phyloP scores from a whole-genome alignment of 2,797 vertebrate species.

The Cirrhinus molitorella region DNA sequence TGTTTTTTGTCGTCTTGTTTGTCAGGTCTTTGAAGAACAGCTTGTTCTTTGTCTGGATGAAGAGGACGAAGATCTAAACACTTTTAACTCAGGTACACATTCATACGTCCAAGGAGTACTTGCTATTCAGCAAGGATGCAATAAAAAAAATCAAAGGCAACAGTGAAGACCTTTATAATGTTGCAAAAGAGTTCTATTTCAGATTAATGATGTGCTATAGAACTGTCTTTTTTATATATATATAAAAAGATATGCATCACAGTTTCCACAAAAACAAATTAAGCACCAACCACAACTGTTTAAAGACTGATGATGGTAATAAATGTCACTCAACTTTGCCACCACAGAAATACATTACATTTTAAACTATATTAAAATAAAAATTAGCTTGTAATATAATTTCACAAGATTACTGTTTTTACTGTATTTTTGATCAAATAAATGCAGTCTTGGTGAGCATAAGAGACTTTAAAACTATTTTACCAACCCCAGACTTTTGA shows the following conservation, averaged over 20 bases:
- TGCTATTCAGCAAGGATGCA: too few species aligned
- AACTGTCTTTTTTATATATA: too few species aligned
- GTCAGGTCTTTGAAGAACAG: conserved; percentile 78
- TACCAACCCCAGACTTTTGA: neutral
- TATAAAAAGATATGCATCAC: too few species aligned
- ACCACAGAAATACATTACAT: neutral
- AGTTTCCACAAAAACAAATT: neutral
- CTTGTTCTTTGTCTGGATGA: conserved; percentile 77
- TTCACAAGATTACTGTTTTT: neutral
- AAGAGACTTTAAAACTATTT: neutral
- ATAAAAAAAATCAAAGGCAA: too few species aligned
- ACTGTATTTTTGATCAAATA: neutral
- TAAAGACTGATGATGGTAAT: neutral
- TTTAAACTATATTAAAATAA: neutral
- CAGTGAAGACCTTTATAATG: too few species aligned
- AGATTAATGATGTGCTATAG: too few species aligned
- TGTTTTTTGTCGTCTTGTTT: conserved; percentile 38
- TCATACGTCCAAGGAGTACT: neutral
- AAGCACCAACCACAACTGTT: neutral
- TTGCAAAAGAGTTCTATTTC: too few species aligned
- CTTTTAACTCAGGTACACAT: conserved; percentile 66
- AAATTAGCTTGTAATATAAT: neutral
- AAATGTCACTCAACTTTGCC: too few species aligned
- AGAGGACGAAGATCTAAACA: conserved; percentile 62
- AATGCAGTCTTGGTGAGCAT: neutral